These are phyloP conservation scores for Platygyra sinensis DNA, from an alignment of 64 coral and sea anemone genomes.

Conservation along the genomic window DNA sequence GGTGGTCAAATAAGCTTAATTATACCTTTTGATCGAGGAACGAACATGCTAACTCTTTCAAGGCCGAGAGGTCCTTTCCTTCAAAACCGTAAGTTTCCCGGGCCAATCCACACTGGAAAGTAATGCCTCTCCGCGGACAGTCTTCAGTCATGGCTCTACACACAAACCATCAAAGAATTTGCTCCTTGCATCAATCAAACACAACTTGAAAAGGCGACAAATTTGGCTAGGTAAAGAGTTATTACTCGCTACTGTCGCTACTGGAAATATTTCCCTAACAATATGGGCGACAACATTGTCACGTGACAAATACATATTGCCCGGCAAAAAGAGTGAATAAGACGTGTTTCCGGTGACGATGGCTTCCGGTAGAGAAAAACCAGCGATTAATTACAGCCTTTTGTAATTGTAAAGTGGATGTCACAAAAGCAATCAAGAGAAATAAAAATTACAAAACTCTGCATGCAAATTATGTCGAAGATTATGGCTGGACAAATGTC, in stretches of 20 bases:
- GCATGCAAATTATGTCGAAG: neutral
- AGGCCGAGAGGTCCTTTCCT: constrained; percentile 75
- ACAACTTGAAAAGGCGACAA: constrained; percentile 43
- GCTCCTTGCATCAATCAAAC: constrained; percentile 23
- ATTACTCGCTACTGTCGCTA: constrained; percentile 45
- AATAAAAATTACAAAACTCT: neutral
- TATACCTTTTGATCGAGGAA: constrained; percentile 93
- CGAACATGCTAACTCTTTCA: constrained; percentile 88
- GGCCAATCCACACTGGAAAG: constrained; percentile 90
- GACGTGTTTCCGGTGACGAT: constrained; percentile 55
- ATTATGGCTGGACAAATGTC: neutral
- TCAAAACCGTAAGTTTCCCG: constrained; percentile 93
- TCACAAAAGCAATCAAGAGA: neutral
- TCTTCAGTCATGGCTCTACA: constrained; percentile 78
- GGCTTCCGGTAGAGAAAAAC: constrained; percentile 2
- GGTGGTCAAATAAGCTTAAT: neutral
- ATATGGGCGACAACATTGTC: constrained; percentile 79
- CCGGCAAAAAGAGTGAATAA: constrained; percentile 28
- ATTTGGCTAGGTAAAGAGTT: constrained; percentile 45
- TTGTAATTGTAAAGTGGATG: neutral
- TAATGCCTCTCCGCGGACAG: constrained; percentile 83
- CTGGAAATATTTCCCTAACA: constrained; percentile 67
- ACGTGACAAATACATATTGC: constrained; percentile 63
- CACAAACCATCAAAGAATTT: constrained; percentile 61
- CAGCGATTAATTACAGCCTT: neutral